Evolutionary conservation across 2,888 invertebrate species (phyloP).

Genomic region (Drosophila falleni): DNA sequence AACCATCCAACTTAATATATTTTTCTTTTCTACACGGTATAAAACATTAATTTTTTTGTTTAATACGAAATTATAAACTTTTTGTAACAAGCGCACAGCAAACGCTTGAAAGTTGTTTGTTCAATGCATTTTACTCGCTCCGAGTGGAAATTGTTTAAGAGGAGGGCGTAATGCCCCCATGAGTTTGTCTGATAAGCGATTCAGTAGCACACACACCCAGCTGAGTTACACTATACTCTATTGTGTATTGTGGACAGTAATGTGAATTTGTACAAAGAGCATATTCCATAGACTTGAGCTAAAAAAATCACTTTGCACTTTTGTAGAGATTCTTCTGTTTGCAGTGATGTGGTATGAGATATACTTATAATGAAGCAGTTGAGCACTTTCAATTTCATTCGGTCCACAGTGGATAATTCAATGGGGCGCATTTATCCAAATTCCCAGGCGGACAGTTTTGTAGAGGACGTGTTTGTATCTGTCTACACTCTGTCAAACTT

Average conservation of each 20-base stretch:
- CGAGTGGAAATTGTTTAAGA: conserved; percentile 36
- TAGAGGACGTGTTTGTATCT: conserved; percentile 60
- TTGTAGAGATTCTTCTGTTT: conserved; percentile 1
- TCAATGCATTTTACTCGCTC: conserved; percentile 65
- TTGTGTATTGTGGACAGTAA: conserved; percentile 15
- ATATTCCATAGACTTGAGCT: not conserved
- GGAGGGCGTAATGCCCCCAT: conserved; percentile 35
- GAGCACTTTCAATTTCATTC: conserved; percentile 57
- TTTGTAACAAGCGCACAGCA: conserved; percentile 78
- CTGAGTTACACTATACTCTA: not conserved
- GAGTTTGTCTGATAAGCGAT: conserved; percentile 50
- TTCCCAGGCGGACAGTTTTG: conserved; percentile 71
- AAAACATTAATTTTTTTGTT: conserved; percentile 80
- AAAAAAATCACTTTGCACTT: not conserved
- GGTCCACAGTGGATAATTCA: conserved; percentile 36
- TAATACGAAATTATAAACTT: conserved; percentile 80
- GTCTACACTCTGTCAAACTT: conserved; percentile 28
- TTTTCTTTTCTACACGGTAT: conserved; percentile 51
- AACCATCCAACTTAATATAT: conserved; percentile 61
- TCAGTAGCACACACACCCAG: conserved; percentile 19
- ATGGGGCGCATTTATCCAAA: conserved; percentile 73
- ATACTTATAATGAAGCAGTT: not conserved
- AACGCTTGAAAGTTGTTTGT: conserved; percentile 71
- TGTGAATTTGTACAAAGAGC: not conserved
- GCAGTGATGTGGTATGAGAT: not conserved